Evolutionary conservation across 2,888 invertebrate species (phyloP).

Genomic region (Lasius fuliginosus): DNA sequence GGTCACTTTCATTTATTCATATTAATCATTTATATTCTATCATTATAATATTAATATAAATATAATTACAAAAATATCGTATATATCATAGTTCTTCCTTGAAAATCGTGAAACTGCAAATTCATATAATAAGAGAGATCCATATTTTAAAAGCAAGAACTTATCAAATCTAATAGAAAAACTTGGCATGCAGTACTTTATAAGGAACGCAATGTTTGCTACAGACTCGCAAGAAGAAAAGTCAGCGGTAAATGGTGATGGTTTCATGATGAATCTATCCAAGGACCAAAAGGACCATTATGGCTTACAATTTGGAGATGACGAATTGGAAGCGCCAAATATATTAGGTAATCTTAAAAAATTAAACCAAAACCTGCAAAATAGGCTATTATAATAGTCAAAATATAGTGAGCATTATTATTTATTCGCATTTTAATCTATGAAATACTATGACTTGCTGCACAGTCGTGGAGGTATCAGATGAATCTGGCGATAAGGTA

Average conservation of each 20-base stretch:
- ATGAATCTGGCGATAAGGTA: conserved; percentile 83
- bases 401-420: conserved; percentile 30
- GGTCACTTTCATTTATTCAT: background rate
- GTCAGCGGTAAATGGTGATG: conserved; percentile 77
- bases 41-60: background rate
- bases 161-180: background rate
- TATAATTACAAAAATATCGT: background rate
- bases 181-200: background rate
- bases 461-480: conserved; percentile 82
- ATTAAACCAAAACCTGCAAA: background rate
- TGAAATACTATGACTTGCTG: conserved; percentile 65
- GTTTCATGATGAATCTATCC: conserved; percentile 91
- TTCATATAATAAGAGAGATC: background rate
- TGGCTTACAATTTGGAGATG: conserved; percentile 89
- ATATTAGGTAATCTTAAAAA: conserved; percentile 80
- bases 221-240: conserved; percentile 65
- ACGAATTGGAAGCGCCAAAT: conserved; percentile 81
- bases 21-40: background rate
- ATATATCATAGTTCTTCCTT: background rate
- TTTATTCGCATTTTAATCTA: conserved; percentile 62
- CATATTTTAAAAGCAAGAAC: background rate
- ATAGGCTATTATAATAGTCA: background rate
- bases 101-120: background rate
- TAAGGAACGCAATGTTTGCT: background rate
- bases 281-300: conserved; percentile 92